Evolutionary conservation across 2,797 vertebrate species (phyloP), one percentile per base, ranked within the genome.

Genomic region (Sebastes iracundus): DNA sequence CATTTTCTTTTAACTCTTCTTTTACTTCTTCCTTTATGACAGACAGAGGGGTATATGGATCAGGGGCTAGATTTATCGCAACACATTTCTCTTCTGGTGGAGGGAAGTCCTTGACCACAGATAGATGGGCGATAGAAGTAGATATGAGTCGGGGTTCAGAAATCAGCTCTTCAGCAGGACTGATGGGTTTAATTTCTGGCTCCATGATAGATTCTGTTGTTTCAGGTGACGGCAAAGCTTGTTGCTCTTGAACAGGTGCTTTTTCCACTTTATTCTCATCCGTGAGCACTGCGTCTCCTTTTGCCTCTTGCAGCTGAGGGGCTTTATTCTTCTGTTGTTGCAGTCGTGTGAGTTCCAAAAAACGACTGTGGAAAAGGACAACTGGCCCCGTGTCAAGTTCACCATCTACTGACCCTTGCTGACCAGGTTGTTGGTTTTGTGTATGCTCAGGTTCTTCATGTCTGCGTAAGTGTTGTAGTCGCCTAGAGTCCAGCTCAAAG

Each of bases 401-500:
- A 1, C 97, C 96, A 7, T 99, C 99, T 0, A 88, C 84, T 49
- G 95, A 90, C 0, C 94, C 90, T 86, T 97, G 97, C 58, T 97
- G 97, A 65, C 96, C 94, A 0, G 95, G 94, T 16, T 95, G 87
- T n/a, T 96, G 93, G n/a, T 95, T 97, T 32, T 96, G 90, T 61
- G 94, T 83, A 25, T 96, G 93, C 85, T 99, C 98, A 0, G 96
- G 90, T n/a, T 99, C 98, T 65, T 99, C 98, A 0, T 98, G 97
- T 85, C 97, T 98, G 81, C 96, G 96, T 85, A 99, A 94, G 84
- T 99, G 97, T 88, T 99, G 98, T 84, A 99, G 92, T 65, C 99
- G 96, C 85, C 96, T 97, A 0, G 99, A 98, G 83, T 99, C 99
- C 85, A 99, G 96, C 73, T 99, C 99, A 89, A 99, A 99, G 83